Evolutionary conservation across 2,113 vertebrate genomes (phyloP).

Genomic region (Thalassoma bifasciatum): DNA sequence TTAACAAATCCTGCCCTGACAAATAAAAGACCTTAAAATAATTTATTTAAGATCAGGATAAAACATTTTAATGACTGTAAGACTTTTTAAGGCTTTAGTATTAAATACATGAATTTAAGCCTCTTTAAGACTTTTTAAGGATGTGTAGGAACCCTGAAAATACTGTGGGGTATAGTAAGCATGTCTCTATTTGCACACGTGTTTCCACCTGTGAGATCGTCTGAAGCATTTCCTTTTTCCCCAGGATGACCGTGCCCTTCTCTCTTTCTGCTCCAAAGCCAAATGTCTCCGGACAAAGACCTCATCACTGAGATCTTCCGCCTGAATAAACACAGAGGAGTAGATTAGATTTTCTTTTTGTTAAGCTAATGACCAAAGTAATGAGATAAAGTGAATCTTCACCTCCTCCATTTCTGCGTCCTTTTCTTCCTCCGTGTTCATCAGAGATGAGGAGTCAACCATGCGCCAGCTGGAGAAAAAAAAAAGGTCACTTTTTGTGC

Average conservation of each 20-base stretch:
- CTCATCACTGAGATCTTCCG: constrained; percentile 67
- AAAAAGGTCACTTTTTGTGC: background rate
- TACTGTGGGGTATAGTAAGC: too few relatives aligned
- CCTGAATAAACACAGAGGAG: constrained; percentile 52
- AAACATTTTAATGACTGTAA: too few relatives aligned
- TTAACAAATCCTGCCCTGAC: too few relatives aligned
- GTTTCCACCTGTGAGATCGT: constrained; percentile 61
- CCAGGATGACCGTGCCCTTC: constrained; percentile 62
- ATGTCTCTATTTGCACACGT: too few relatives aligned
- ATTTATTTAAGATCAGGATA: too few relatives aligned
- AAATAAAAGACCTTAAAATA: too few relatives aligned
- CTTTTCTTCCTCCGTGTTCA: constrained; percentile 55
- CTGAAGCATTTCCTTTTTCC: constrained; percentile 52
- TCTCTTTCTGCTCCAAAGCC: constrained; percentile 74
- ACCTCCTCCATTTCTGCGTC: constrained; percentile 1
- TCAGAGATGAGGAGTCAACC: constrained; percentile 78
- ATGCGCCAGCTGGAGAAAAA: constrained; percentile 87
- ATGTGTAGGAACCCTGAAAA: too few relatives aligned
- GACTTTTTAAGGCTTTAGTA: too few relatives aligned
- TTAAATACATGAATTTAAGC: too few relatives aligned
- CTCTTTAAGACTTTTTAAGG: too few relatives aligned
- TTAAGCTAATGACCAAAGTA: background rate
- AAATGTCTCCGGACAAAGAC: constrained; percentile 73
- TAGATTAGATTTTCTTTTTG: background rate
- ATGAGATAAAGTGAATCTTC: constrained; percentile 64